Percentiles rank a stretch among this genome's conserved stretches.
These are phyloP conservation scores for Aphidius gifuensis DNA, from an alignment of 1,140 invertebrate genomes.

Conservation along the genomic window DNA sequence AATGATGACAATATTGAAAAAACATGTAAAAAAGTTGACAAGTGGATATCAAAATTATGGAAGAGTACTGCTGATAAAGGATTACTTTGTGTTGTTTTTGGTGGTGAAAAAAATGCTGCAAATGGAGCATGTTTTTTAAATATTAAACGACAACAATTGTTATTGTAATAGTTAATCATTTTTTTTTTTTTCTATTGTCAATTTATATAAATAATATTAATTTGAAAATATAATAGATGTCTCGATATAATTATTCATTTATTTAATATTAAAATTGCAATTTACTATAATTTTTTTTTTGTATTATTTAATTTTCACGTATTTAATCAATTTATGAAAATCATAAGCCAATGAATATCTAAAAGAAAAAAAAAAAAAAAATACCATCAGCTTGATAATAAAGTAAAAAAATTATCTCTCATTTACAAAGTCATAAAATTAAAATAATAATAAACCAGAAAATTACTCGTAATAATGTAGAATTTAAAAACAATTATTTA, in stretches of 20 bases:
- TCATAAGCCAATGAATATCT: too few relatives aligned
- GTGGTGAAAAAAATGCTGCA: conserved; percentile 51
- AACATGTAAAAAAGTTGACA: conserved; percentile 57
- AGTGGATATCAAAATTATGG: conserved; percentile 64
- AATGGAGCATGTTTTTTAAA: conserved; percentile 57
- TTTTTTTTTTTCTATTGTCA: background rate
- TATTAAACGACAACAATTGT: conserved; percentile 43
- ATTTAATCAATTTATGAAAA: background rate
- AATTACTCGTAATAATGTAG: too few relatives aligned
- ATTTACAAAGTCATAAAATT: too few relatives aligned
- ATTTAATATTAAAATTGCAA: too few relatives aligned
- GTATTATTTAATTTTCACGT: conserved; percentile 5
- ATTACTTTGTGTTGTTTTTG: conserved; percentile 60
- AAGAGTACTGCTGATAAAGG: conserved; percentile 55
- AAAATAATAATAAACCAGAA: too few relatives aligned
- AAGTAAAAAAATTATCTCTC: too few relatives aligned
- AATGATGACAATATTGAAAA: conserved; percentile 46
- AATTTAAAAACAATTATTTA: too few relatives aligned
- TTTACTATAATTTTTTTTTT: conserved; percentile 12
- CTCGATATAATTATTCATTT: too few relatives aligned
- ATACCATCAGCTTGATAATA: too few relatives aligned
- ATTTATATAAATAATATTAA: conserved; percentile 2
- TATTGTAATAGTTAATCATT: conserved; percentile 2
- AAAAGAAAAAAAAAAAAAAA: too few relatives aligned
- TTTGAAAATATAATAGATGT: conserved; percentile 1